Percentiles rank a stretch among this genome's conserved stretches.
Evolutionary conservation across 2,797 vertebrate genomes (phyloP).

Genomic region (Anguilla obscura): DNA sequence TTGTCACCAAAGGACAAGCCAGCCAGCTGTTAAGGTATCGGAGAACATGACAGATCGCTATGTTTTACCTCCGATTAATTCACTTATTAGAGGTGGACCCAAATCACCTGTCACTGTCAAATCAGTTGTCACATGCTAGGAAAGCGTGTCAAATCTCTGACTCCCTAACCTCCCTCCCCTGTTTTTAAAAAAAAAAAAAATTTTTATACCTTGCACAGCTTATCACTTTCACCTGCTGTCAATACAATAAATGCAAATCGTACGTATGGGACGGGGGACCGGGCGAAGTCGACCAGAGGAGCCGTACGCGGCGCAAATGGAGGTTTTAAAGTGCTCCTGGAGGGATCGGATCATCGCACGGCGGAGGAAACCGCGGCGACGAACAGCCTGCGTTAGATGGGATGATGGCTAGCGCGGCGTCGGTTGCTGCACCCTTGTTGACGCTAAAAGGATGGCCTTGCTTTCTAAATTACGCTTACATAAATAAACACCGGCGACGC

Average conservation of each 20-base stretch:
- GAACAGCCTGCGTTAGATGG: slow-evolving; percentile 14
- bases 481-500: slow-evolving; percentile 22
- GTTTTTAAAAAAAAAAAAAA: not conserved
- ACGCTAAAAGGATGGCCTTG: slow-evolving; percentile 19
- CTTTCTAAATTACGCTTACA: slow-evolving; percentile 24
- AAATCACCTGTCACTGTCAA: slow-evolving; percentile 84
- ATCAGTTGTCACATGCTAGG: slow-evolving; percentile 75
- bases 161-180: slow-evolving; percentile 15
- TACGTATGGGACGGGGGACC: slow-evolving; percentile 26
- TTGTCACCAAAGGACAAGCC: slow-evolving; percentile 83
- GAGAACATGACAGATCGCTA: slow-evolving; percentile 85
- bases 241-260: slow-evolving; percentile 48
- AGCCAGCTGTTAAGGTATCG: slow-evolving; percentile 85
- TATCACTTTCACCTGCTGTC: slow-evolving; percentile 45
- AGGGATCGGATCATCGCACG: not conserved
- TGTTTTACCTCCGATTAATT: slow-evolving; percentile 88
- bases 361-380: not conserved
- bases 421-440: slow-evolving; percentile 21
- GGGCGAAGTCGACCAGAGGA: slow-evolving; percentile 10
- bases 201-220: not conserved
- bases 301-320: slow-evolving; percentile 21
- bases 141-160: slow-evolving; percentile 69
- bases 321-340: slow-evolving; percentile 24
- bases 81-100: slow-evolving; percentile 81
- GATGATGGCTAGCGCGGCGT: not conserved